phyloP scores from a whole-genome alignment of 1,140 invertebrate species.

The Listronotus oregonensis region DNA sequence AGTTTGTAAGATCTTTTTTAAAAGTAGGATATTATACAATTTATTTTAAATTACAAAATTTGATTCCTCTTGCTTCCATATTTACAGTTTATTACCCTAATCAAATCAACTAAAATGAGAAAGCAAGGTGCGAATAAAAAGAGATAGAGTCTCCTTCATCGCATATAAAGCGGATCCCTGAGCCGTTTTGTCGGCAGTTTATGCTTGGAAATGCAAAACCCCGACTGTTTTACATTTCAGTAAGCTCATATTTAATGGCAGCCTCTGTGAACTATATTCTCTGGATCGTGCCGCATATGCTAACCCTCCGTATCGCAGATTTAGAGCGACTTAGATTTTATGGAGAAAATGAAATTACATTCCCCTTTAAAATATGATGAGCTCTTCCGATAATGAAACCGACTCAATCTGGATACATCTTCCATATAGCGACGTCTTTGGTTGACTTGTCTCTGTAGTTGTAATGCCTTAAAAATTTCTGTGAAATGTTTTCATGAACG shows the following conservation, averaged over 20 bases:
- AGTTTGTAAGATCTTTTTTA: no score
- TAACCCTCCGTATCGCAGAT: constrained; percentile 51
- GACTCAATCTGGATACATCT: constrained; percentile 50
- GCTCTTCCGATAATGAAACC: constrained; percentile 57
- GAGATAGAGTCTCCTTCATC: constrained; percentile 40
- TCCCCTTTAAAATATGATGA: constrained; percentile 58
- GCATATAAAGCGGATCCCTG: constrained; percentile 55
- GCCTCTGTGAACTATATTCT: constrained; percentile 54
- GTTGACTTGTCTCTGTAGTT: neutral
- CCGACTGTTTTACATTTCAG: constrained; percentile 58
- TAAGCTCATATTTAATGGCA: constrained; percentile 58
- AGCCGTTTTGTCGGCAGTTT: constrained; percentile 57
- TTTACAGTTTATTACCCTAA: constrained; percentile 21
- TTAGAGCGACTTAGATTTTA: constrained; percentile 57
- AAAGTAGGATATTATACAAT: no score
- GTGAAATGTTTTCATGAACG: neutral
- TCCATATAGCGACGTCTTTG: constrained; percentile 3
- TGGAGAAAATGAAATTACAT: constrained; percentile 59
- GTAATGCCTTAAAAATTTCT: neutral
- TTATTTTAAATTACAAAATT: no score
- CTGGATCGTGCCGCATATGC: constrained; percentile 52
- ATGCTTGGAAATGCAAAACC: constrained; percentile 57
- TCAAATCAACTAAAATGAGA: constrained; percentile 31
- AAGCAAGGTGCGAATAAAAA: constrained; percentile 45
- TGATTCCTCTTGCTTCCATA: constrained; percentile 3